phyloP scores from a whole-genome alignment of 2,113 vertebrate species.

The Poecile atricapillus region DNA sequence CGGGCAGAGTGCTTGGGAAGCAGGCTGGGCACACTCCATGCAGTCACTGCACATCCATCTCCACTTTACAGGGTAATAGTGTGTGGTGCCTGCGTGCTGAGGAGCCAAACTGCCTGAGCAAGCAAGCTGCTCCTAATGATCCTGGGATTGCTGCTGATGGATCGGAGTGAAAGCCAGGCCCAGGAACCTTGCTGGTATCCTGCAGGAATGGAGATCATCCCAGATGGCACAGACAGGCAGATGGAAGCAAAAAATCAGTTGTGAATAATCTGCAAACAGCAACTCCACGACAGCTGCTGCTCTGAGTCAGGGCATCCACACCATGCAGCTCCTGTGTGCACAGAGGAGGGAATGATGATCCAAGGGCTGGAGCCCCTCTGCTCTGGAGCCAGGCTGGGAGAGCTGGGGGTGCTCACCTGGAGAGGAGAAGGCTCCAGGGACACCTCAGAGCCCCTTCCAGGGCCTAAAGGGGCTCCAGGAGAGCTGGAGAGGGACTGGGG shows the following conservation, averaged over 20 bases:
- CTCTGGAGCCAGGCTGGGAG: neutral
- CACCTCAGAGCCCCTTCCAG: neutral
- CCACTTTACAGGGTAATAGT: neutral
- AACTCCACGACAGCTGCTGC: neutral
- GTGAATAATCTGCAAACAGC: slow-evolving; percentile 8
- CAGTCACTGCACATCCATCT: neutral
- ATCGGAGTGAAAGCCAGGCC: neutral
- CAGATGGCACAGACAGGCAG: neutral
- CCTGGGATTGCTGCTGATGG: neutral
- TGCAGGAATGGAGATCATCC: neutral
- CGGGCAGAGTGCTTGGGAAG: neutral
- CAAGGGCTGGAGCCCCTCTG: neutral
- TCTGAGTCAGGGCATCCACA: neutral
- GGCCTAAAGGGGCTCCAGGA: neutral
- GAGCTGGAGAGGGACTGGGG: neutral
- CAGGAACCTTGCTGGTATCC: neutral
- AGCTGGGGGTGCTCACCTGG: neutral
- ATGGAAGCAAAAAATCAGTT: neutral
- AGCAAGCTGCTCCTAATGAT: neutral
- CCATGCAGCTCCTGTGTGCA: neutral
- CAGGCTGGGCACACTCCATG: neutral
- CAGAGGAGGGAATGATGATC: neutral
- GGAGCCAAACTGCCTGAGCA: neutral
- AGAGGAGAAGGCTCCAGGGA: neutral
- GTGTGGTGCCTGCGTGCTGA: neutral